Evolutionary conservation across 1,140 invertebrate genomes (phyloP).

Genomic region (Drosophila pallidifrons): DNA sequence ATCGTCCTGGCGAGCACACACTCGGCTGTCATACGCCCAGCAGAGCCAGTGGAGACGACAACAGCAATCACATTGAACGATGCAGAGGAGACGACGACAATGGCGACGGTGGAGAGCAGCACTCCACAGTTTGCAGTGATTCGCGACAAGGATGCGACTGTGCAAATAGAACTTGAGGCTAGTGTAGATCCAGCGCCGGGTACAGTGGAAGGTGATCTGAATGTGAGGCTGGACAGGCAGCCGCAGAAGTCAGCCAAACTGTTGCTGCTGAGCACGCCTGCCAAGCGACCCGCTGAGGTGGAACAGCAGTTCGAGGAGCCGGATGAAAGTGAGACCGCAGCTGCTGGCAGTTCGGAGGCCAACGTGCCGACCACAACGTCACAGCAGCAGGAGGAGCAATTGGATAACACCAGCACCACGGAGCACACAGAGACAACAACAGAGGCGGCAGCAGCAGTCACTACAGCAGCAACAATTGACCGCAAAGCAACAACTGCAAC

Average conservation of each 20-base stretch:
- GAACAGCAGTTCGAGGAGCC: constrained; percentile 65
- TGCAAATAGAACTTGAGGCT: constrained; percentile 31
- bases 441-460: background rate
- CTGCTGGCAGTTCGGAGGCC: constrained; percentile 37
- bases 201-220: constrained; percentile 46
- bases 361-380: constrained; percentile 37
- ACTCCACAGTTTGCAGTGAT: constrained; percentile 47
- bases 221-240: constrained; percentile 13
- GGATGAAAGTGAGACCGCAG: constrained; percentile 56
- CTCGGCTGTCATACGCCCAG: constrained; percentile 48
- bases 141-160: constrained; percentile 60
- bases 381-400: constrained; percentile 3
- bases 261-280: constrained; percentile 71
- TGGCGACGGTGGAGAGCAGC: constrained; percentile 25
- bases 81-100: constrained; percentile 13
- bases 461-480: constrained; percentile 1
- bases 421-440: constrained; percentile 26
- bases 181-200: constrained; percentile 62
- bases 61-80: background rate
- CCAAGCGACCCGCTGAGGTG: constrained; percentile 57
- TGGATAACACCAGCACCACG: constrained; percentile 34
- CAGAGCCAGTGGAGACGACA: constrained; percentile 44
- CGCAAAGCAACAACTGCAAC: constrained; percentile 14
- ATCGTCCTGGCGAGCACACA: constrained; percentile 40
- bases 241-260: constrained; percentile 63